Evolutionary conservation across 2,797 vertebrate species (phyloP).

Genomic region (Parauchenoglanis punctatus): DNA sequence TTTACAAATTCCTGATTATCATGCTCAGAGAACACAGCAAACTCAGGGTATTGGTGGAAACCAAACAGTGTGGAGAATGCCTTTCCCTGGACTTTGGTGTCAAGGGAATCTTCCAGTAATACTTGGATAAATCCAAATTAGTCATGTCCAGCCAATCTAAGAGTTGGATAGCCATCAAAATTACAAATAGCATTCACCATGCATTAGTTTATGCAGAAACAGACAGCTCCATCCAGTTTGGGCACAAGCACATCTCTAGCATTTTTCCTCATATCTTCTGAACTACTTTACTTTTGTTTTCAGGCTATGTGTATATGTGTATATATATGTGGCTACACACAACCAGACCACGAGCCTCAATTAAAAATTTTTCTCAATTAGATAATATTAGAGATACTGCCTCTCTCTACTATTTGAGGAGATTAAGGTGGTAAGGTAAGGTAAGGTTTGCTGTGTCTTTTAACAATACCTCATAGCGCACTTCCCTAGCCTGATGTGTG

Average conservation of each 20-base stretch:
- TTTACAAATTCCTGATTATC: neutral
- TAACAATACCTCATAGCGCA: neutral
- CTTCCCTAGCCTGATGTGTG: neutral
- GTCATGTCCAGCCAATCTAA: neutral
- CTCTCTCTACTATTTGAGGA: neutral
- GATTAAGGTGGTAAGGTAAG: neutral
- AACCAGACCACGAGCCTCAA: neutral
- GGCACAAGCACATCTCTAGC: neutral
- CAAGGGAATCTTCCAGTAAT: neutral
- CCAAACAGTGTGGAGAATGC: neutral
- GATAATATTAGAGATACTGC: neutral
- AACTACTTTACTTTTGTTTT: neutral
- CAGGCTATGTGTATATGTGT: no score
- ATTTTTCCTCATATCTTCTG: neutral
- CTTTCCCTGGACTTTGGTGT: neutral
- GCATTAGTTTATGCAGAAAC: neutral
- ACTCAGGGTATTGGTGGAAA: neutral
- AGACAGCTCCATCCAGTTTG: neutral
- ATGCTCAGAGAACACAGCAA: neutral
- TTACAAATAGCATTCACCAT: neutral
- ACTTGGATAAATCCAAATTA: neutral
- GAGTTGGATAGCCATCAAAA: neutral
- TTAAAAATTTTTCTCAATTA: neutral
- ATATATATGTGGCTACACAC: neutral
- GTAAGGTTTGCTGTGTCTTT: neutral